Conservation (phyloP, 1,140 invertebrate genomes). For the Octopus bimaculoides region DNA sequence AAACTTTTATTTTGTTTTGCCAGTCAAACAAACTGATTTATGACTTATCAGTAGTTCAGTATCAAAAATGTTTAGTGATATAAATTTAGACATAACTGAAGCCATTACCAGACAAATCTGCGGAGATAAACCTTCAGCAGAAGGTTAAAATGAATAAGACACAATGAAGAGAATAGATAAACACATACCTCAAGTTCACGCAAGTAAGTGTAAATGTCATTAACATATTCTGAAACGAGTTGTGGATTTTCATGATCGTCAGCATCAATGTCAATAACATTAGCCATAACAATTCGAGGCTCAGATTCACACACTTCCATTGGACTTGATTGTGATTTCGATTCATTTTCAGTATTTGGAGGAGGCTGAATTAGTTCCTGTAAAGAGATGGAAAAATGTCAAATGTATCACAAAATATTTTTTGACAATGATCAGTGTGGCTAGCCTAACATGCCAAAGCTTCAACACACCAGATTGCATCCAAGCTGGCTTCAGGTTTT, state of each 20-base stretch:
- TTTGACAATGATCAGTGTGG: background rate
- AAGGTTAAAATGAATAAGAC: too few relatives aligned
- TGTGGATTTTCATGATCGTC: slow-evolving; percentile 73
- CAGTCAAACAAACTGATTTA: too few relatives aligned
- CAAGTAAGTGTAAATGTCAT: slow-evolving; percentile 82
- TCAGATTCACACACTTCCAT: background rate
- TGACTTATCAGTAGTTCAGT: too few relatives aligned
- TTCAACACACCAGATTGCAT: background rate
- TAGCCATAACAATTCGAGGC: background rate
- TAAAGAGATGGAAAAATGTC: background rate
- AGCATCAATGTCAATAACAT: slow-evolving; percentile 70
- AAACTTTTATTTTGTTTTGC: too few relatives aligned
- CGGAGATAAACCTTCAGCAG: too few relatives aligned
- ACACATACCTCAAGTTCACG: slow-evolving; percentile 68
- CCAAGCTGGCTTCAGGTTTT: background rate
- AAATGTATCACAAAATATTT: background rate
- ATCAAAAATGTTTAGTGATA: too few relatives aligned
- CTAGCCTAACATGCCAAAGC: background rate
- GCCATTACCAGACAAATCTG: too few relatives aligned
- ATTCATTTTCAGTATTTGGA: background rate
- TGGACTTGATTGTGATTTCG: background rate
- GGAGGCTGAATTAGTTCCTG: background rate
- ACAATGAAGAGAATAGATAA: too few relatives aligned
- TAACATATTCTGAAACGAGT: slow-evolving; percentile 77
- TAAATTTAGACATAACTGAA: too few relatives aligned